Evolutionary conservation across 1,140 invertebrate species (phyloP), one percentile per base, ranked within the genome.

Genomic region (Drosophila kohkoa): DNA sequence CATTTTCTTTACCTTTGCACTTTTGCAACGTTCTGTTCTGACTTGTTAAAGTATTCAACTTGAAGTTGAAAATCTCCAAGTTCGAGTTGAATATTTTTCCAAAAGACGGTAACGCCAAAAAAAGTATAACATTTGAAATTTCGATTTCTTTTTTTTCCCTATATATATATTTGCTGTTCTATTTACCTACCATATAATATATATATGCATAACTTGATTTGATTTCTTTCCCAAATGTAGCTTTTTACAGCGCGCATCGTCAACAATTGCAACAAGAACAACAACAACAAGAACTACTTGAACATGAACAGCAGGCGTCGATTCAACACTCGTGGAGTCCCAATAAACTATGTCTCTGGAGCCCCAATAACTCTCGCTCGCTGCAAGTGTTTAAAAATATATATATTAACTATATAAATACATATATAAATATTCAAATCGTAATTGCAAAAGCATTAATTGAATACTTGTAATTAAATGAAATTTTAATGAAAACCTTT

Each of bases 181-280:
- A 75, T 79, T 75, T 83, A 68, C 62, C 30, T 48, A 66, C 64
- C 85, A 80, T 81, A 72, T 70, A 79, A 69, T 79, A 83, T 62
- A 68, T 69, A 75, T 75, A 88, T 75, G 67, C 78, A 83, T 88
- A 88, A 88, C 77, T 76, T 88, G 83, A 88, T 88, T 83, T 88
- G 77, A 89, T 88, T 88, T 88, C 77, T 88, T 88, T 88, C 85
- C 83, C 81, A 88, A 88, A 88, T 88, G 85, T 88, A 88, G 83
- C 83, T 75, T 83, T 75, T 88, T 89, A 83, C 85, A 89, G 85
- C 41, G 67, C 68, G 57, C 76, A 67, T 74, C 81, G 63, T 70
- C 85, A 77, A 69, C 73, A 83, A 66, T 55, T 58, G 62, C 67
- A 51, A 60, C 75, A 68, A 68, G 80, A 54, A 63, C 85, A 76